These are phyloP conservation scores for Cremastinae sp. DNA, from an alignment of 2,888 invertebrate species.

Conservation along the genomic window DNA sequence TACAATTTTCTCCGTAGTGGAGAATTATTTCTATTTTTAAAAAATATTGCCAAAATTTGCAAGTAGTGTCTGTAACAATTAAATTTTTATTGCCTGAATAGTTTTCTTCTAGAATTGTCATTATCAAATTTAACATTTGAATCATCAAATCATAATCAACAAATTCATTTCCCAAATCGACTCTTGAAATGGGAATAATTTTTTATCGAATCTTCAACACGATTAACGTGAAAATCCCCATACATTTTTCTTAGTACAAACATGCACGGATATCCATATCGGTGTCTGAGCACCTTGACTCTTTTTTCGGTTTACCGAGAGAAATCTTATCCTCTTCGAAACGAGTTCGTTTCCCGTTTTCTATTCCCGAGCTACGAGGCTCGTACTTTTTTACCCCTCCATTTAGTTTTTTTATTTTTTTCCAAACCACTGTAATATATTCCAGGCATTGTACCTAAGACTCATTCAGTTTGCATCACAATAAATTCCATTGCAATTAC, in stretches of 20 bases:
- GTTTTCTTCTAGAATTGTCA: too few relatives aligned
- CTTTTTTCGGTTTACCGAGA: constrained; percentile 3
- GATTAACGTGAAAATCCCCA: neutral
- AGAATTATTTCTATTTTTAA: neutral
- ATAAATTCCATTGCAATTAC: constrained; percentile 69
- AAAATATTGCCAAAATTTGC: neutral
- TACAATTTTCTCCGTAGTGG: neutral
- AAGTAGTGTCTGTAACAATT: too few relatives aligned
- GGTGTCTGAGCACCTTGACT: constrained; percentile 10
- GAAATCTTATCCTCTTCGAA: constrained; percentile 58
- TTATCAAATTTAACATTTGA: too few relatives aligned
- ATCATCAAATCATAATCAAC: too few relatives aligned
- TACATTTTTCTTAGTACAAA: neutral
- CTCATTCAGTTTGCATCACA: constrained; percentile 67
- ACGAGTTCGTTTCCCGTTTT: constrained; percentile 49
- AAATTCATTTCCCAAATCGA: too few relatives aligned
- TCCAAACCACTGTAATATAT: constrained; percentile 9
- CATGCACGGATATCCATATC: constrained; percentile 9
- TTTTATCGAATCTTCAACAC: neutral
- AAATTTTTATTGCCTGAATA: too few relatives aligned
- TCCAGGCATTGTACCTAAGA: constrained; percentile 31
- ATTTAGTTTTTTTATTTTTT: constrained; percentile 18
- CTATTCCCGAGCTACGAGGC: constrained; percentile 25
- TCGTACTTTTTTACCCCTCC: constrained; percentile 16
- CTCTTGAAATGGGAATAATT: too few relatives aligned